Base-by-base conservation (phyloP, 2,888 invertebrate genomes). In the Drosophila greeni region DNA sequence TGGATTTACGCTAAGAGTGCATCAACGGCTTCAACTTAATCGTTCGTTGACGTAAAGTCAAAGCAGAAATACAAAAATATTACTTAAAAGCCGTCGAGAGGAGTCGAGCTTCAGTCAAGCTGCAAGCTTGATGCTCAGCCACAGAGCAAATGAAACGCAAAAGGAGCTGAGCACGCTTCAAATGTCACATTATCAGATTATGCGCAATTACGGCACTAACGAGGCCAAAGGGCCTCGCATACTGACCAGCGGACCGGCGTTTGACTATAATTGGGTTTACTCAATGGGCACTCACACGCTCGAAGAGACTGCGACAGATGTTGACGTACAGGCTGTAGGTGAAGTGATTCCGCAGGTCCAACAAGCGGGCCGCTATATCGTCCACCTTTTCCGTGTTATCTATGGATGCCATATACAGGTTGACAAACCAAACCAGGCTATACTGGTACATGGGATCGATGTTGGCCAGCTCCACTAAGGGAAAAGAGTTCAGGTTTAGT, bases 391-490 rank as follows among this genome's bases (percentile, higher is more conserved):
- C 95, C 0, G 95, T 95, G 76, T 95, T 94, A 75, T 97, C 96
- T 65, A 98, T 97, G 20, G 96, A 93, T 47, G 93, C 90, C 76
- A 94, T 93, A 88, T 95, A 98, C 29, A 98, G 90, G 75, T 95
- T 94, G 83, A 98, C 95, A 88, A 97, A 98, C 98, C 98, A 98
- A 3, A 92, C 92, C 77, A 98, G 90, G 0, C 97, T 97, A 88
- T 97, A 98, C 87, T 98, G 97, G 89, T 98, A 98, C 98, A 98
- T 98, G 2, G 97, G 97, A 89, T 98, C 97, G 74, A 98, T 96
- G 84, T 95, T 94, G 7, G 96, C 94, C 84, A 98, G 89, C 62
- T 96, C 95, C 62, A 93, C 95, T 94, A 85, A 64, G 37, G 51
- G 56, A 54, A 57, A 54, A 12, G 4, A 2, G 8, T 18, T 18